phyloP scores from a whole-genome alignment of 30 jellyfish, hydroid and myxozoan species.

The Hydractinia echinata region DNA sequence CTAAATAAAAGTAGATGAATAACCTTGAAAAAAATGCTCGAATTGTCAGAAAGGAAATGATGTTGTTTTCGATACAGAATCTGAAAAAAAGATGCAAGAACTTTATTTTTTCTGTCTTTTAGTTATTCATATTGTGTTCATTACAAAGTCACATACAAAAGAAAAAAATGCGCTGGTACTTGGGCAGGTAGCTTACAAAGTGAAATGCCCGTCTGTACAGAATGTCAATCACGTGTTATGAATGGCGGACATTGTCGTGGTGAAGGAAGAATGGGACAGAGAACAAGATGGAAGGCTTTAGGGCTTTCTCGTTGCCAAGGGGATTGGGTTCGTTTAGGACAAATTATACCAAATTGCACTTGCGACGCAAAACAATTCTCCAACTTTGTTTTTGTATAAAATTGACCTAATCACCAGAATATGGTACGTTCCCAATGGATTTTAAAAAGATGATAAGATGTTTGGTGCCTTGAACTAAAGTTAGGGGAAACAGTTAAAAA shows the following conservation, averaged over 20 bases:
- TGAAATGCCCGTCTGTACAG: slow-evolving; percentile 75
- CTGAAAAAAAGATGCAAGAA: too few species aligned
- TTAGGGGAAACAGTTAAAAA: too few species aligned
- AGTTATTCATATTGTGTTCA: slow-evolving; percentile 38
- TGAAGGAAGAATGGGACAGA: slow-evolving; percentile 73
- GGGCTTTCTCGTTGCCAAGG: slow-evolving; percentile 86
- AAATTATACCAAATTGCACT: slow-evolving; percentile 86
- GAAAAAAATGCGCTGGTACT: slow-evolving; percentile 53
- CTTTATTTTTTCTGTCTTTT: not conserved
- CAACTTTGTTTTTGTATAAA: slow-evolving; percentile 84
- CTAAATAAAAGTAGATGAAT: too few species aligned
- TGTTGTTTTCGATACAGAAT: too few species aligned
- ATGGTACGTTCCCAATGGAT: too few species aligned
- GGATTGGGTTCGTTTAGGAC: slow-evolving; percentile 92
- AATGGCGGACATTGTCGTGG: slow-evolving; percentile 94
- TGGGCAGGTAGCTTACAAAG: slow-evolving; percentile 78
- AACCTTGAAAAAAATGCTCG: too few species aligned
- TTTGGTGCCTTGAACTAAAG: too few species aligned
- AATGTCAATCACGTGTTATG: slow-evolving; percentile 91
- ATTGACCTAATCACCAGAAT: too few species aligned
- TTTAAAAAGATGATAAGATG: too few species aligned
- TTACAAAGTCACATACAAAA: slow-evolving; percentile 9
- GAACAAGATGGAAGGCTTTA: slow-evolving; percentile 94
- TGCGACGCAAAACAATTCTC: slow-evolving; percentile 68
- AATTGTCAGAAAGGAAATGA: too few species aligned